Evolutionary conservation across 2,888 invertebrate species (phyloP), one percentile per base, ranked within the genome.

Genomic region (Patella pellucida): DNA sequence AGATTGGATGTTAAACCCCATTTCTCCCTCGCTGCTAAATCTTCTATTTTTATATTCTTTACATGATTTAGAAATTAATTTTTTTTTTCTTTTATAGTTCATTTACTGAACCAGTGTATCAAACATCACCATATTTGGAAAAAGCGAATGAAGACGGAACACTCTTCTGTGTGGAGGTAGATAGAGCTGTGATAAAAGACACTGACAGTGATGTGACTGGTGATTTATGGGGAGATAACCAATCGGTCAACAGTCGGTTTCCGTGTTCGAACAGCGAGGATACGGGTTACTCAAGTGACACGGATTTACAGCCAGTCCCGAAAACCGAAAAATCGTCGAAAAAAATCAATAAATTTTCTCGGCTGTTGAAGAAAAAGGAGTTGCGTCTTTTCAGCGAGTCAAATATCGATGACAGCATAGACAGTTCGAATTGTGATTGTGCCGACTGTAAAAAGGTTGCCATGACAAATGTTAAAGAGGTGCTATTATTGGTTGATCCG

Each of bases 131-230:
- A 19, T 82, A 84, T 85, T 70, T 75, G 52, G 75, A 82, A 3
- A 79, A 82, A 54, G 83, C 83, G n/a, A 78, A 81, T 68, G 78
- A 81, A 27, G 78, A 81, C 52, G 87, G 85, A 11, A 81, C 83
- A 68, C 76, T 86, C 31, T 87, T 86, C 72, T 80, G 82, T 68
- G 73, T 87, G 51, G 82, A 87, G 73, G 62, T 83, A 12, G 81
- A 78, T 19, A 70, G 79, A 19, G 52, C 76, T 16, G n/a, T 62
- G 3, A 41, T 41, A 41, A 76, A 81, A 41, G 68, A 73, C 1
- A 68, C 52, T 14, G 72, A 72, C 3, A 62, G 70, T 4, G 27
- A 62, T 23, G 23, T 19, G 19, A 23, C 23, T 2, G 23, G 19
- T 62, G 69, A 50, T n/a, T 14, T n/a, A 27, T 50, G 41, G 69